A percentile compares a stretch with the other conserved stretches of the same genome.
Conservation (phyloP, 1,140 invertebrate species). For the Lasioglossum albipes region DNA sequence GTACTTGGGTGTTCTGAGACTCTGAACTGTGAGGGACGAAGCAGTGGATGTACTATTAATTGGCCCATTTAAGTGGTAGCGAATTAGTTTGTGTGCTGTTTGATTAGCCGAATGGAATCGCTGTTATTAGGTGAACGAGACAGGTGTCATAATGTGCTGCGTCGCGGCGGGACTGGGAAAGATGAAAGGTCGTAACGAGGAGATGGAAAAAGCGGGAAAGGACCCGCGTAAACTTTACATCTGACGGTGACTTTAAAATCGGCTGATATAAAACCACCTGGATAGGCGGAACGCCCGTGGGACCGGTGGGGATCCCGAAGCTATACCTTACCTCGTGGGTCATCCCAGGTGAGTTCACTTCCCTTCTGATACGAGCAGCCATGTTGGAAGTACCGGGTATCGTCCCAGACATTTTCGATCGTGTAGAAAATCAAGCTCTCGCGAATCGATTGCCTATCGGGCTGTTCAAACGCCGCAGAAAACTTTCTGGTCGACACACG, state of each 20-base stretch:
- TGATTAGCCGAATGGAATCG: too few relatives aligned
- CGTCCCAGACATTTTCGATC: constrained; percentile 51
- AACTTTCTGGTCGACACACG: neutral
- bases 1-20: too few relatives aligned
- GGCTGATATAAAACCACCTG: constrained; percentile 67
- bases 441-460: constrained; percentile 13
- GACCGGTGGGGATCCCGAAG: constrained; percentile 37
- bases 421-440: constrained; percentile 56
- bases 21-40: too few relatives aligned
- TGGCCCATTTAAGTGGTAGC: too few relatives aligned
- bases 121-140: too few relatives aligned
- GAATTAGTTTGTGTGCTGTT: too few relatives aligned
- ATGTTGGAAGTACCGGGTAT: constrained; percentile 44
- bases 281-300: constrained; percentile 67
- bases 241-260: constrained; percentile 71
- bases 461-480: neutral
- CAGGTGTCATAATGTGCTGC: too few relatives aligned
- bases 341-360: constrained; percentile 63
- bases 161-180: too few relatives aligned
- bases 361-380: constrained; percentile 57
- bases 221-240: constrained; percentile 65
- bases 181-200: neutral
- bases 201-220: constrained; percentile 29
- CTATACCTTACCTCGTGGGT: constrained; percentile 48
- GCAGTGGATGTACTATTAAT: too few relatives aligned